Evolutionary conservation across 2,888 invertebrate genomes (phyloP), one percentile per base, ranked within the genome.

Genomic region (Myopa testacea): DNA sequence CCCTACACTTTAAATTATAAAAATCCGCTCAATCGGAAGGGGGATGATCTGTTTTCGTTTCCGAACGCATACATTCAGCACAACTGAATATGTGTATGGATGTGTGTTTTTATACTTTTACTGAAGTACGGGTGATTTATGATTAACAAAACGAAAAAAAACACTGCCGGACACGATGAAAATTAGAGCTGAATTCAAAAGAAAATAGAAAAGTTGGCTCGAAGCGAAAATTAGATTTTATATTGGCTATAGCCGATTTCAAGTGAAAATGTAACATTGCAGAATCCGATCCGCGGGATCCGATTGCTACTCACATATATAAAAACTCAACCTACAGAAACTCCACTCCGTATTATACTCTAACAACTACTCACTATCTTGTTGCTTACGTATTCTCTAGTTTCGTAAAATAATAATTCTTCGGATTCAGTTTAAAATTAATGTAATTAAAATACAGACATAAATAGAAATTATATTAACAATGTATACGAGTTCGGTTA

Each of bases 401-500:
- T 50, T 19, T 62, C n/a, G 52, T 8, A 45, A 45, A 34, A 73
- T 62, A 50, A 62, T 73, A 45, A 45, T 45, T 73, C 45, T 45
- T 73, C 45, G 50, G 73, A 63, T 73, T 63, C 45, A 63, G 19
- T 45, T 62, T 73, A 63, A 40, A 63, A 62, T 19, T 73, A 73
- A 73, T 45, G 40, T 62, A 73, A 34, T 73, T 63, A 58, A 58
- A 26, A 26, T 26, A 26, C 14, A 37, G 45, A 73, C 37, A 62
- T 73, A 14, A 58, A 45, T 73, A 40, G 37, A 73, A 62, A 45
- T 62, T 45, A 73, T 63, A 16, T 45, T 69, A 68, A 75, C 68
- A 75, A 69, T 58, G 68, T 45, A 69, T 60, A 75, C 75, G 75
- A 69, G 69, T 62, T 26, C 45, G 40, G 4, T 69, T 60, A 62